Percentiles rank a stretch among this genome's conserved stretches.
phyloP scores from a whole-genome alignment of 2,113 vertebrate species.

The Syngnathus floridae region DNA sequence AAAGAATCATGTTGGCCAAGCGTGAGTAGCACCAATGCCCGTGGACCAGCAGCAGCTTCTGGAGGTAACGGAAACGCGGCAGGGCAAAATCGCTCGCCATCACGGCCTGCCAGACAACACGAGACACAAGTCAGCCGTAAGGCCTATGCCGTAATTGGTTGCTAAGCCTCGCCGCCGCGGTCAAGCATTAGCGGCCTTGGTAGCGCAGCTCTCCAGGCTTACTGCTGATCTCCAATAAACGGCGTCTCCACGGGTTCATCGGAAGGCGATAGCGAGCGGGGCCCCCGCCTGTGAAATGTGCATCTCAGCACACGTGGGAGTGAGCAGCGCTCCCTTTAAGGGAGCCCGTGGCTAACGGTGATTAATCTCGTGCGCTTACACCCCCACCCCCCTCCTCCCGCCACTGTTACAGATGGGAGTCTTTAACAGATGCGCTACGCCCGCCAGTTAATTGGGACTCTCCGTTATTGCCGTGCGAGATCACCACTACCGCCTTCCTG shows the following conservation, averaged over 20 bases:
- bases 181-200: constrained; percentile 19
- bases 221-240: constrained; percentile 39
- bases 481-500: constrained; percentile 7
- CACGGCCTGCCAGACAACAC: constrained; percentile 77
- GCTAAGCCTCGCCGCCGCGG: constrained; percentile 20
- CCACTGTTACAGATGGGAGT: neutral
- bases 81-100: constrained; percentile 97
- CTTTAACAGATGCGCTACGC: constrained; percentile 53
- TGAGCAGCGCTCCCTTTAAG: constrained; percentile 47
- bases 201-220: constrained; percentile 13
- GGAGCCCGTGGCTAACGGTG: constrained; percentile 50
- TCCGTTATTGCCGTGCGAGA: constrained; percentile 47
- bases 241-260: constrained; percentile 43
- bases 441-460: constrained; percentile 51
- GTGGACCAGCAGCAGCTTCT: constrained; percentile 92
- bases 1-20: constrained; percentile 96
- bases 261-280: constrained; percentile 14
- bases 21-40: constrained; percentile 97
- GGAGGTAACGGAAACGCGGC: constrained; percentile 86
- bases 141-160: neutral
- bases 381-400: neutral
- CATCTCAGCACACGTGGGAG: constrained; percentile 34
- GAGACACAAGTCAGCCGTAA: neutral
- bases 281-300: constrained; percentile 11
- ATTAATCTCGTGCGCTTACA: constrained; percentile 42